Percentiles rank a stretch among this genome's conserved stretches.
Conservation (phyloP, 2,797 vertebrate species). For the Austrolebias charrua region DNA sequence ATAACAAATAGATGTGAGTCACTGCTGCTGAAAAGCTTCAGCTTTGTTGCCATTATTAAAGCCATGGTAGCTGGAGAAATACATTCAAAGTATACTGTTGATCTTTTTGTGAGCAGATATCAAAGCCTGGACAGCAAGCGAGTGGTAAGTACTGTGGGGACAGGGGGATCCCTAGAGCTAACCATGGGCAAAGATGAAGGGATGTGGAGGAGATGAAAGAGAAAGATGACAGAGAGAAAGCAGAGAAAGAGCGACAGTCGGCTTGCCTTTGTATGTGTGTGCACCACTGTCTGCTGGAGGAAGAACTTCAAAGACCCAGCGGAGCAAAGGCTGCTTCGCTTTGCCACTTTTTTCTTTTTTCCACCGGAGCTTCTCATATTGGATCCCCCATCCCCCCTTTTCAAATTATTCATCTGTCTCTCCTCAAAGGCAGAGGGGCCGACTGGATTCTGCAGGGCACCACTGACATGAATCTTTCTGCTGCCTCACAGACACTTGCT, state of each 20-base stretch:
- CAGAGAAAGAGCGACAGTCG: slow-evolving; percentile 46
- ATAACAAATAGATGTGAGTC: slow-evolving; percentile 78
- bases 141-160: slow-evolving; percentile 63
- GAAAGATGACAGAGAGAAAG: slow-evolving; percentile 45
- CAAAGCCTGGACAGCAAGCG: slow-evolving; percentile 73
- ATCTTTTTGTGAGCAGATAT: slow-evolving; percentile 69
- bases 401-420: slow-evolving; percentile 72
- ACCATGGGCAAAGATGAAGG: slow-evolving; percentile 75
- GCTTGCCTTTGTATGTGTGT: slow-evolving; percentile 60
- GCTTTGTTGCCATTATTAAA: slow-evolving; percentile 67
- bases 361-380: slow-evolving; percentile 55
- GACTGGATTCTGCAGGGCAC: slow-evolving; percentile 67
- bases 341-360: slow-evolving; percentile 48
- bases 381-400: slow-evolving; percentile 35
- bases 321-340: slow-evolving; percentile 70
- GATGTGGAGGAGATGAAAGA: slow-evolving; percentile 71
- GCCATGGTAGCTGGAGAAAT: slow-evolving; percentile 63
- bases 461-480: slow-evolving; percentile 78
- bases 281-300: slow-evolving; percentile 57
- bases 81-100: slow-evolving; percentile 66
- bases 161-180: slow-evolving; percentile 70
- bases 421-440: slow-evolving; percentile 66
- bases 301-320: slow-evolving; percentile 74
- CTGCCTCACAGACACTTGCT: slow-evolving; percentile 71
- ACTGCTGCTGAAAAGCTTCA: slow-evolving; percentile 65